phyloP scores from a whole-genome alignment of 2,888 invertebrate species.

The Melolontha melolontha region DNA sequence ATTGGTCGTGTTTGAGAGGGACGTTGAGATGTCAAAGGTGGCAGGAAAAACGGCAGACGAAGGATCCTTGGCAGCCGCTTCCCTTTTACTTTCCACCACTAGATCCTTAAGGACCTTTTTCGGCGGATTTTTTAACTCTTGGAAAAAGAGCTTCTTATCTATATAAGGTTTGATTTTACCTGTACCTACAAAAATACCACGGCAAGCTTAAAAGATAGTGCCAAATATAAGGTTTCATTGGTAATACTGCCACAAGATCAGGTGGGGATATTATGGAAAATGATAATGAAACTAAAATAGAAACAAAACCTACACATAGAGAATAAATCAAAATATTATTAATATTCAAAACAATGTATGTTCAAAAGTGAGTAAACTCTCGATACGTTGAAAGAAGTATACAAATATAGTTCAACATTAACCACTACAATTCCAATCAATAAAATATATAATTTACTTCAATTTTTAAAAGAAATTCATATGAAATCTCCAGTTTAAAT shows the following conservation, averaged over 20 bases:
- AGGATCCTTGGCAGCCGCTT: constrained; percentile 53
- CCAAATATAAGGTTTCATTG: constrained; percentile 15
- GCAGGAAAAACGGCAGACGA: constrained; percentile 63
- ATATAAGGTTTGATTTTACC: constrained; percentile 92
- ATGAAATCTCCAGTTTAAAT: no score
- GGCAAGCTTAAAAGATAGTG: constrained; percentile 38
- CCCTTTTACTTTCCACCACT: constrained; percentile 62
- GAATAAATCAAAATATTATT: constrained; percentile 13
- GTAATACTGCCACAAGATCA: constrained; percentile 21
- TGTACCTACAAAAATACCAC: constrained; percentile 69
- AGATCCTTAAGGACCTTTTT: constrained; percentile 93
- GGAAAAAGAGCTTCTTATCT: constrained; percentile 96
- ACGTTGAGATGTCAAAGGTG: constrained; percentile 51
- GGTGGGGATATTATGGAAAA: neutral
- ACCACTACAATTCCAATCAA: no score
- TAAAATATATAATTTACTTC: no score
- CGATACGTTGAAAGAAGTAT: neutral
- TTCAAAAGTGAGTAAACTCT: neutral
- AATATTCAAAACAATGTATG: constrained; percentile 5
- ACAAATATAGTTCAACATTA: no score
- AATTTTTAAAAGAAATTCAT: no score
- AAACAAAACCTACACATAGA: neutral
- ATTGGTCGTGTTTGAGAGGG: constrained; percentile 43
- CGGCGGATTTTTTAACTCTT: constrained; percentile 94
- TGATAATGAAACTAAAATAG: constrained; percentile 4